Base-by-base conservation (phyloP, 2,888 invertebrate species). In the Plagodis pulveraria region DNA sequence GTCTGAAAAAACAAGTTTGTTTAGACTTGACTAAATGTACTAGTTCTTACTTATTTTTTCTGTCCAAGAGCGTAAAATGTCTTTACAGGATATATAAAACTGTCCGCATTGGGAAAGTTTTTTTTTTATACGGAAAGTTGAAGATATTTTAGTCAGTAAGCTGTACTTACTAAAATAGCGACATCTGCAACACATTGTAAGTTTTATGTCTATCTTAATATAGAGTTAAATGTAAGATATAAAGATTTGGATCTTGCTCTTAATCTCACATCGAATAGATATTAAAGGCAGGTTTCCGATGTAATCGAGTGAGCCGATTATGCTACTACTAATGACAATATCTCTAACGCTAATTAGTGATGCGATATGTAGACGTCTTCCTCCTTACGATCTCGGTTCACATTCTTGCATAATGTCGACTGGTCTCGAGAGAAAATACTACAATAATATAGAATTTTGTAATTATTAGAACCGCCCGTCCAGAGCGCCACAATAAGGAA, bases 401-500 rank as follows among this genome's bases (percentile, higher is more conserved):
- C 66, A 67, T 69, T 69, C 67, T 67, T 60, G 63, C 61, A 66
- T 66, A 65, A 66, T 67, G 33, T 58, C 41, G 46, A 58, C 60
- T 56, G 56, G 60, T 63, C 49, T 62, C 40, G n/a, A 56, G 60
- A 62, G 58, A 69, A 61, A 41, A 61, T 45, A 62, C 48, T 62
- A 74, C 63, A 77, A 77, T 77, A 69, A 70, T 64, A 78, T 76
- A 70, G 71, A 71, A 74, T 78, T 80, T 84, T 83, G 79, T 84
- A 84, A 87, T 87, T 81, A 83, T 82, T 78, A 78, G 73, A 81
- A 72, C 71, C 80, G 76, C 66, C 73, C 73, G 76, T 81, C 78
- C 74, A 78, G 77, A 79, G 79, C 79, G 77, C 78, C 76, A 89
- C 85, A 85, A 89, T 89, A 86, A 90, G 91, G 91, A 91, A 92